These are phyloP conservation scores for Mugil cephalus DNA, from an alignment of 2,113 vertebrate genomes.

Conservation along the genomic window DNA sequence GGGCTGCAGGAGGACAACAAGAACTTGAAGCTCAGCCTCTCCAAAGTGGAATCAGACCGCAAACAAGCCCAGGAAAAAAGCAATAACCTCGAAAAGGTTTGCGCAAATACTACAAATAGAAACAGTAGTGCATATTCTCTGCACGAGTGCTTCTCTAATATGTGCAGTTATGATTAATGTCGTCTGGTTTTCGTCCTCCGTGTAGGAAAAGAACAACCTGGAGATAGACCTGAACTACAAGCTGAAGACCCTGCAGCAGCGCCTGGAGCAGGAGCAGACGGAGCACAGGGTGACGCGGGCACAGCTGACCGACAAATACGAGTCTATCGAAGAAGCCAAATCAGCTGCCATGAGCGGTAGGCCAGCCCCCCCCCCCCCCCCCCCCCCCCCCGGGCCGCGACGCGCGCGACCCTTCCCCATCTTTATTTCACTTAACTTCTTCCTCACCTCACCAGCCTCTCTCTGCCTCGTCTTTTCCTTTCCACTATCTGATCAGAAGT, in stretches of 20 bases:
- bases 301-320: slow-evolving; percentile 95
- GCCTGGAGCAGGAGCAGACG: slow-evolving; percentile 94
- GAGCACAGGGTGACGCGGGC: slow-evolving; percentile 95
- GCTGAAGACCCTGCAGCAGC: slow-evolving; percentile 95
- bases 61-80: slow-evolving; percentile 94
- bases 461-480: slow-evolving; percentile 17
- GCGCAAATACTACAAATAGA: background rate
- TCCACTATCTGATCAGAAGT: slow-evolving; percentile 27
- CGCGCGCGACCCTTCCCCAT: slow-evolving; percentile 17
- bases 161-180: background rate
- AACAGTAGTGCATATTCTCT: background rate
- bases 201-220: slow-evolving; percentile 96
- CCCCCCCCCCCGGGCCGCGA: too few species aligned
- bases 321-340: slow-evolving; percentile 96
- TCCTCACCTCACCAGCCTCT: background rate
- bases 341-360: slow-evolving; percentile 96
- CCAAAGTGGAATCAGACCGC: slow-evolving; percentile 92
- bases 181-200: background rate
- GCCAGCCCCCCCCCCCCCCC: slow-evolving; percentile 60
- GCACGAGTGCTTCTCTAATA: background rate
- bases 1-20: slow-evolving; percentile 96
- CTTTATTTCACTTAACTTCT: background rate
- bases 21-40: slow-evolving; percentile 90
- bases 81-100: slow-evolving; percentile 96
- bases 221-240: slow-evolving; percentile 99